Evolutionary conservation across 2,888 invertebrate genomes (phyloP).

Genomic region (Onchidella celtica): DNA sequence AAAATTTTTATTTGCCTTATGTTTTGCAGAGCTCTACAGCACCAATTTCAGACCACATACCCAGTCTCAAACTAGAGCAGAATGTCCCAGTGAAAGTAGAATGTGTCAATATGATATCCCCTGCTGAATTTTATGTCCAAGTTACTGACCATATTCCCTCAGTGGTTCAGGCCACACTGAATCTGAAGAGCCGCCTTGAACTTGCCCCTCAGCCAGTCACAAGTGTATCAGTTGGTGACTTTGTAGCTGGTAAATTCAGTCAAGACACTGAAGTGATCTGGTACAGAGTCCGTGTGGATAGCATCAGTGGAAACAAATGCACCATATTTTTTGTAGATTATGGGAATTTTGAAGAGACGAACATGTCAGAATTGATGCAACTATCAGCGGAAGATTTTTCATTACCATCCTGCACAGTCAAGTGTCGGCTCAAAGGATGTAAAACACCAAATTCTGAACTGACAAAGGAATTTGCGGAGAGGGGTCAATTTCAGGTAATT

Average conservation of each 20-base stretch:
- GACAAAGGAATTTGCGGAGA: no score
- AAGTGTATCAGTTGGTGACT: no score
- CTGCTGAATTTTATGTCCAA: constrained; percentile 15
- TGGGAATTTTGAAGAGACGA: constrained; percentile 73
- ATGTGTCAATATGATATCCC: constrained; percentile 16
- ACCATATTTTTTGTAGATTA: constrained; percentile 74
- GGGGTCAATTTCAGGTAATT: no score
- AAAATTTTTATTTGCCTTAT: no score
- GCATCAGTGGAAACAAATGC: constrained; percentile 52
- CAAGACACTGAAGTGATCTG: constrained; percentile 58
- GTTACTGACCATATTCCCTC: neutral
- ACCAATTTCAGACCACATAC: no score
- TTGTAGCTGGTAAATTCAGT: constrained; percentile 62
- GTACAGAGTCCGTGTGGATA: constrained; percentile 66
- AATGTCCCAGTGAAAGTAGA: neutral
- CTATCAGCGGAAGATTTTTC: no score
- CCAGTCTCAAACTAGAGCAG: neutral
- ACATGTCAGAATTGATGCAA: no score
- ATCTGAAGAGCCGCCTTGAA: neutral
- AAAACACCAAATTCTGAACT: no score
- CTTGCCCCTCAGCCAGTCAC: no score
- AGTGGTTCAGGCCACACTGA: neutral
- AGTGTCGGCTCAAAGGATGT: no score
- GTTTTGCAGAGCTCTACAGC: no score
- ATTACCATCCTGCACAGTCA: no score